phyloP scores from a whole-genome alignment of 1,140 invertebrate species.

The Portunus trituberculatus region DNA sequence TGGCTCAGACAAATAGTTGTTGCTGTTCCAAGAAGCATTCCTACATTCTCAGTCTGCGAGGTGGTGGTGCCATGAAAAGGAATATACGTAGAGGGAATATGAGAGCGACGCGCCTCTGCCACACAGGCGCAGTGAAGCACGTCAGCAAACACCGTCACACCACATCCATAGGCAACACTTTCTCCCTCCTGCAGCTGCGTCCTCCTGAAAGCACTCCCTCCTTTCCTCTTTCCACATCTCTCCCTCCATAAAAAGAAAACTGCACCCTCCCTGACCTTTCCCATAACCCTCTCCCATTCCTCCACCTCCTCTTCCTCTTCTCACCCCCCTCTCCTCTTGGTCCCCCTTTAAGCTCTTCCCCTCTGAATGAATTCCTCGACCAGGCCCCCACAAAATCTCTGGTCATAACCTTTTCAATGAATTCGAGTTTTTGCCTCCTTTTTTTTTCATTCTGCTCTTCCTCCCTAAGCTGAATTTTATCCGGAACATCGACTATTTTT shows the following conservation, averaged over 20 bases:
- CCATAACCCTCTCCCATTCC: background rate
- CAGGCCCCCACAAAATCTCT: constrained; percentile 1
- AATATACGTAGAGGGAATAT: too few relatives aligned
- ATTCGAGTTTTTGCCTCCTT: background rate
- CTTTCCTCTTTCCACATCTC: background rate
- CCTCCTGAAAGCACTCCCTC: background rate
- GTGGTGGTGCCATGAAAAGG: too few relatives aligned
- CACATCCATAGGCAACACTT: background rate
- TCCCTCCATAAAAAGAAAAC: background rate
- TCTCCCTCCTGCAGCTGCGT: background rate
- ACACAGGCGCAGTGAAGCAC: too few relatives aligned
- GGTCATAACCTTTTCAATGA: constrained; percentile 22
- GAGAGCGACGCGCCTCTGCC: too few relatives aligned
- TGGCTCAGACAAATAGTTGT: too few relatives aligned
- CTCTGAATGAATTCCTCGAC: constrained; percentile 20
- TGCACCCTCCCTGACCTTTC: background rate
- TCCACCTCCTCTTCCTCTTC: background rate
- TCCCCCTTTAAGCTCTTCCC: background rate
- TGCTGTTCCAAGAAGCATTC: too few relatives aligned
- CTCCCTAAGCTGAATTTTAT: constrained; percentile 13
- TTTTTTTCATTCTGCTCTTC: background rate
- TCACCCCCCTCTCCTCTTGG: background rate
- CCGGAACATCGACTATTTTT: background rate
- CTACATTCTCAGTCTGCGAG: too few relatives aligned
- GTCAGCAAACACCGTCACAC: background rate